Conservation (phyloP, 2,797 vertebrate species). For the Spheniscus humboldti region DNA sequence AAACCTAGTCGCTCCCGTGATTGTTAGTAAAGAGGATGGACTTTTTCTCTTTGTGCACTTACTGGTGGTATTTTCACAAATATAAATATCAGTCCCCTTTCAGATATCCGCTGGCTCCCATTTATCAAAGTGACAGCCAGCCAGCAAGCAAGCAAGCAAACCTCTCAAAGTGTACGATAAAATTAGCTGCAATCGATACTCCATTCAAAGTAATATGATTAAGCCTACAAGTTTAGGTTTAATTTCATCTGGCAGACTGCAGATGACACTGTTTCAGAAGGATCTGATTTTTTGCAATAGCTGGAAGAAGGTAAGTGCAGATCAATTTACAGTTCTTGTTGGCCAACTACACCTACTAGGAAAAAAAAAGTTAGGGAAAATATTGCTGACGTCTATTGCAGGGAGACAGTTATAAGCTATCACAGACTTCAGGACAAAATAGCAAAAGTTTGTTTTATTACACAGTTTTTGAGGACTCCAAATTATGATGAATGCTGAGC, state of each 20-base stretch:
- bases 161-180: conserved; percentile 7
- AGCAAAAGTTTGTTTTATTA: background rate
- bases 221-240: background rate
- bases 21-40: background rate
- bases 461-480: background rate
- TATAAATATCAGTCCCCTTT: background rate
- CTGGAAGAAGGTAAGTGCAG: background rate
- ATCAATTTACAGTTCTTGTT: background rate
- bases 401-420: background rate
- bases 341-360: background rate
- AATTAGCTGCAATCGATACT: conserved; percentile 48
- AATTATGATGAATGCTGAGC: background rate
- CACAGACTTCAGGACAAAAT: background rate
- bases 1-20: background rate
- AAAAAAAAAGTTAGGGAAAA: background rate
- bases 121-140: conserved; percentile 55
- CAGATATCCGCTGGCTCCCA: background rate
- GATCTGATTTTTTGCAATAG: background rate
- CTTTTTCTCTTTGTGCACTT: background rate
- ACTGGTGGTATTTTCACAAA: background rate
- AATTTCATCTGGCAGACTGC: background rate
- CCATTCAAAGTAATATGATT: conserved; percentile 33
- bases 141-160: conserved; percentile 6
- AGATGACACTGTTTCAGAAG: background rate
- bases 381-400: background rate